Evolutionary conservation across 2,888 invertebrate genomes (phyloP), one percentile per base, ranked within the genome.

Genomic region (Acanthoscelides obtectus): DNA sequence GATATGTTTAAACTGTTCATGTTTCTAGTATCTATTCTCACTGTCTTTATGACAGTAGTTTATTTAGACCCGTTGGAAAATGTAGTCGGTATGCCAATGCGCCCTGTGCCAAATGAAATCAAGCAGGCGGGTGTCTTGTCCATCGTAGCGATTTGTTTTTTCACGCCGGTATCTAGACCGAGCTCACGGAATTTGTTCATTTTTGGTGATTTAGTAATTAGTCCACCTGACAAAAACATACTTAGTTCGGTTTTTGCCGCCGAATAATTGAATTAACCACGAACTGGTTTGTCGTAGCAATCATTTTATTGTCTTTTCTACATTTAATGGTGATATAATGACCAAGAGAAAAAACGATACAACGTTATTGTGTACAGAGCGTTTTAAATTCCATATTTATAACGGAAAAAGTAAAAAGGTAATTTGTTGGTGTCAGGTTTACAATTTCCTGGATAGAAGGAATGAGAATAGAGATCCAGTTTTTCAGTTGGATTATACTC

Each of bases 131-230:
- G 72, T 75, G 72, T 74, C 69, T 71, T 71, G 64, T 73, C 70
- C 68, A 68, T 70, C 70, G 68, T 71, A 74, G 74, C 75, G 76
- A 75, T 75, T 74, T 76, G 77, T 69, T 72, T 73, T 73, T 76
- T 73, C 72, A 71, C 73, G 71, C 65, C 69, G 66, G 74, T 78
- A 79, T 79, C 79, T 45, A 71, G 78, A 78, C 77, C 73, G 69
- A 71, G 72, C 80, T 45, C 45, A 80, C 79, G 80, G 77, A 74
- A 80, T 79, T 76, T 75, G 76, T 79, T 77, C 80, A 79, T 79
- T 80, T 79, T 74, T 72, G 71, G 72, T 73, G 72, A 66, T 71
- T 45, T 70, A 72, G 74, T 75, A 74, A 75, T 77, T 75, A 77
- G 75, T 76, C 66, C 68, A 67, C 71, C 72, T 74, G 74, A 72